Percentiles rank a stretch among this genome's conserved stretches.
Conservation (phyloP, 2,888 invertebrate species). For the Gymnoscelis rufifasciata region DNA sequence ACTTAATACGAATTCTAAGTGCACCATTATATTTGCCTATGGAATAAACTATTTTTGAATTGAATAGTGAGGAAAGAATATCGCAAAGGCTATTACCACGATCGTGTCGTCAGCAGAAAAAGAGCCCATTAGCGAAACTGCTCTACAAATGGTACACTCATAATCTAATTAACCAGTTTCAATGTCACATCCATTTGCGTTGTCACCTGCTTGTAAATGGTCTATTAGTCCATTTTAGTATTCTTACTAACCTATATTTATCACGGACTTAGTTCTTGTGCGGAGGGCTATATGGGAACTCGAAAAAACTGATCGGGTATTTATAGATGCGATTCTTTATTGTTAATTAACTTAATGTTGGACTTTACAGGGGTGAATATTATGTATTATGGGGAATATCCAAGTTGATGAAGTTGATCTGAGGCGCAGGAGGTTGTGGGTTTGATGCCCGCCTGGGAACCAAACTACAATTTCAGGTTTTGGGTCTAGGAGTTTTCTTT, state of each 20-base stretch:
- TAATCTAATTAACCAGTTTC: constrained; percentile 33
- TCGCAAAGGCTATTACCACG: background rate
- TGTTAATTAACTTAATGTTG: no score
- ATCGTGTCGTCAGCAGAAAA: constrained; percentile 10
- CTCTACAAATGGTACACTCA: constrained; percentile 21
- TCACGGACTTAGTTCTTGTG: constrained; percentile 10
- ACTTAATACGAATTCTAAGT: no score
- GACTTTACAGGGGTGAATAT: no score
- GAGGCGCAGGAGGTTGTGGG: no score
- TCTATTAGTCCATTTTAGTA: constrained; percentile 10
- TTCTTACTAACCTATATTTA: constrained; percentile 19
- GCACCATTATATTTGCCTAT: no score
- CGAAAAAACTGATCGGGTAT: background rate
- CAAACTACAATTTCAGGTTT: no score
- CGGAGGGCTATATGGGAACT: background rate
- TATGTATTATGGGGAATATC: no score
- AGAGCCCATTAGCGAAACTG: constrained; percentile 8
- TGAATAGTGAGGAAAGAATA: background rate
- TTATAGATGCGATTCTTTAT: no score
- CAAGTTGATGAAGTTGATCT: no score
- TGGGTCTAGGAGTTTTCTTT: no score
- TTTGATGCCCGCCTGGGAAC: no score
- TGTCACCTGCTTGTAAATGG: constrained; percentile 23
- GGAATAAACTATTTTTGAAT: no score
- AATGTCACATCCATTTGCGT: constrained; percentile 31